phyloP scores from a whole-genome alignment of 2,113 vertebrate species.

The Uropsilus gracilis region DNA sequence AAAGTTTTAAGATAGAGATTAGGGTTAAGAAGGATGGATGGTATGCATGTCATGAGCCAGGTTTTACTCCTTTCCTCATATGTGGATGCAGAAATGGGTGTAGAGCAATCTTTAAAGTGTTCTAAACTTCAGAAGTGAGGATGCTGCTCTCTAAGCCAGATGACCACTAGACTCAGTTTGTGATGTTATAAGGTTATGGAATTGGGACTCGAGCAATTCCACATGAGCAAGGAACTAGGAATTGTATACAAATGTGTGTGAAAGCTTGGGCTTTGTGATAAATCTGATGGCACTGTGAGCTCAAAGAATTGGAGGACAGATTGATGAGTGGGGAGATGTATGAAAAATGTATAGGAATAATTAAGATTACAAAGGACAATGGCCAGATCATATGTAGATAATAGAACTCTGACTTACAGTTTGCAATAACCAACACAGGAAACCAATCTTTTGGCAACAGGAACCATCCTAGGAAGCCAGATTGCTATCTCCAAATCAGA shows the following conservation, averaged over 20 bases:
- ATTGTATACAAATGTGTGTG: neutral
- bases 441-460: neutral
- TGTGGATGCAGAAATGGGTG: accelerated
- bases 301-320: accelerated
- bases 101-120: accelerated
- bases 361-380: neutral
- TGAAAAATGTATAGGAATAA: neutral
- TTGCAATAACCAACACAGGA: neutral
- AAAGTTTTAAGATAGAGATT: neutral
- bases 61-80: no score
- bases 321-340: no score
- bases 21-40: neutral
- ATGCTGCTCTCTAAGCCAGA: neutral
- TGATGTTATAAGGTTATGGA: neutral
- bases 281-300: neutral
- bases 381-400: neutral
- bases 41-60: accelerated
- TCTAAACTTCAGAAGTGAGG: no score
- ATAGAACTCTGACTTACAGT: neutral
- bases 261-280: neutral
- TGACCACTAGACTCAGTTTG: no score
- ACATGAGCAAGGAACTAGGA: neutral
- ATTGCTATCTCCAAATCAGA: neutral
- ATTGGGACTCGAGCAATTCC: neutral
- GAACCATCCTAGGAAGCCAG: neutral